These are phyloP conservation scores for Melikaiella ostensackeni DNA, from an alignment of 2,888 invertebrate genomes.

Conservation along the genomic window DNA sequence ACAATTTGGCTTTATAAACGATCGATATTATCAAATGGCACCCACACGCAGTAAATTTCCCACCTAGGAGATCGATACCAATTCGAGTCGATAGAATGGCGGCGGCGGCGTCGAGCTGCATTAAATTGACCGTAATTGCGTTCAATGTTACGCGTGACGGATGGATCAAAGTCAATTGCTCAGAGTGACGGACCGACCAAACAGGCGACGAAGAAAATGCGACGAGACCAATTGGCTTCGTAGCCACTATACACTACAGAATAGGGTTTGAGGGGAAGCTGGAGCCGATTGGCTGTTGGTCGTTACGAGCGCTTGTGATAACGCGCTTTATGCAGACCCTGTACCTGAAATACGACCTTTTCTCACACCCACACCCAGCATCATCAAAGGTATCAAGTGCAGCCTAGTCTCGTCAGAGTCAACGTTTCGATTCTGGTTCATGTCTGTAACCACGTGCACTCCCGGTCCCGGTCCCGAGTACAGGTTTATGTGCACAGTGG, in stretches of 20 bases:
- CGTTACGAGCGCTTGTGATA: slow-evolving; percentile 24
- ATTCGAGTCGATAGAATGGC: slow-evolving; percentile 51
- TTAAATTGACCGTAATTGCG: slow-evolving; percentile 75
- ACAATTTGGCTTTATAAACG: neutral
- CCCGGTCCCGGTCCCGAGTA: neutral
- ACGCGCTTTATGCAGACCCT: slow-evolving; percentile 34
- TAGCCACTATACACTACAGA: neutral
- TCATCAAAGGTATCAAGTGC: slow-evolving; percentile 36
- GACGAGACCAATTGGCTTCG: slow-evolving; percentile 46
- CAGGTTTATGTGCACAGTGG: slow-evolving; percentile 30
- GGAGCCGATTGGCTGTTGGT: slow-evolving; percentile 27
- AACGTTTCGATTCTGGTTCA: slow-evolving; percentile 25
- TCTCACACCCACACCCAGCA: slow-evolving; percentile 18
- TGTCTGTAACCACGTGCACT: slow-evolving; percentile 27
- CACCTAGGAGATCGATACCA: slow-evolving; percentile 52
- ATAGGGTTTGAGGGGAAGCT: slow-evolving; percentile 17
- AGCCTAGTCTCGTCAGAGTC: slow-evolving; percentile 5
- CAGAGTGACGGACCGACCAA: slow-evolving; percentile 67
- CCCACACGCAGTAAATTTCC: slow-evolving; percentile 42
- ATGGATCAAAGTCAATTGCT: slow-evolving; percentile 75
- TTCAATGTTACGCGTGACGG: slow-evolving; percentile 74
- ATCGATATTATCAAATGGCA: neutral
- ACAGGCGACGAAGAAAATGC: slow-evolving; percentile 44
- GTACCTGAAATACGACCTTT: slow-evolving; percentile 46
- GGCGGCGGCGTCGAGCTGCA: slow-evolving; percentile 55